These are phyloP conservation scores for Verasper variegatus DNA, from an alignment of 2,113 vertebrate species.

Conservation along the genomic window DNA sequence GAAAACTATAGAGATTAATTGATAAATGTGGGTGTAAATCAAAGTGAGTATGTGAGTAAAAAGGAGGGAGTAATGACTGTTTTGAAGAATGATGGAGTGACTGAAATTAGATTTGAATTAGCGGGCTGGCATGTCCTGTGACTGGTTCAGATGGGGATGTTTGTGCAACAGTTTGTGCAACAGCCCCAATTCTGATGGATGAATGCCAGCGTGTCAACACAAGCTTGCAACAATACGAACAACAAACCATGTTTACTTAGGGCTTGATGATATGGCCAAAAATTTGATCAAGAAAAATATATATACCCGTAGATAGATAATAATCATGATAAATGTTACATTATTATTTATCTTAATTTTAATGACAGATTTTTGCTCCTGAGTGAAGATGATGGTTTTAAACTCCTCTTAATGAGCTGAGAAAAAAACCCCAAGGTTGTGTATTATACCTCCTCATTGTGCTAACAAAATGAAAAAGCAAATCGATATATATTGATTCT, in stretches of 20 bases:
- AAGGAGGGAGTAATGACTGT: neutral
- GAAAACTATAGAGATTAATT: neutral
- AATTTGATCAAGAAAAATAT: too few species aligned
- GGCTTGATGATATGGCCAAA: too few species aligned
- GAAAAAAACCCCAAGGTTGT: too few species aligned
- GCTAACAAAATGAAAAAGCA: too few species aligned
- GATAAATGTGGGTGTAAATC: neutral
- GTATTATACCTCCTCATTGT: too few species aligned
- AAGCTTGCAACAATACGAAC: neutral
- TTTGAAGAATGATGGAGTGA: slow-evolving; percentile 21
- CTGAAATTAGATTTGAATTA: slow-evolving; percentile 54
- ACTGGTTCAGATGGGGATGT: slow-evolving; percentile 21
- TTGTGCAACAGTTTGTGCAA: slow-evolving; percentile 10
- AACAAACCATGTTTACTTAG: neutral
- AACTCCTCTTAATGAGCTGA: too few species aligned
- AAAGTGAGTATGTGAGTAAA: neutral
- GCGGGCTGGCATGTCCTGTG: slow-evolving; percentile 50
- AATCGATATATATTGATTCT: neutral
- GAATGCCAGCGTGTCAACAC: neutral
- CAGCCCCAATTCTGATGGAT: neutral
- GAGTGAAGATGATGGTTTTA: neutral
- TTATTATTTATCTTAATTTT: neutral
- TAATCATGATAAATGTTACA: too few species aligned
- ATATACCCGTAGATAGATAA: too few species aligned
- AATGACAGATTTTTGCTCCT: neutral